A percentile compares a stretch with the other conserved stretches of the same genome.
Evolutionary conservation across 2,113 vertebrate species (phyloP).

Genomic region (Esox niger): DNA sequence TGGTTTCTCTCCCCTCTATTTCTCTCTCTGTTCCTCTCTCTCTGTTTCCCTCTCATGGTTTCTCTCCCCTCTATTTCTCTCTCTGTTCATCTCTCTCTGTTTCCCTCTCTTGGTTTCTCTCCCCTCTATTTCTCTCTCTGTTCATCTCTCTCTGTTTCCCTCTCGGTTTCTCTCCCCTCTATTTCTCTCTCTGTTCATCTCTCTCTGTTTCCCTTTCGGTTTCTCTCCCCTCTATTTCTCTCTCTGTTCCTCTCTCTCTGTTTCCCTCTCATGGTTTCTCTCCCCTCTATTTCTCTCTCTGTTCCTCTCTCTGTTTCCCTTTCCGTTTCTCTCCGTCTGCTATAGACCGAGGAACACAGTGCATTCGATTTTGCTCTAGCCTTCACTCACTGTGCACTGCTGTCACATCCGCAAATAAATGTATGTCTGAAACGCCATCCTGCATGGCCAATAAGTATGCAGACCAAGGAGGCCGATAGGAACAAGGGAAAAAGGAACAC

Average conservation of each 20-base stretch:
- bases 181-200: too few relatives aligned
- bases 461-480: slow-evolving; percentile 8
- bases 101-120: not conserved
- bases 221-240: too few relatives aligned
- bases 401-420: slow-evolving; percentile 9
- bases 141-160: too few relatives aligned
- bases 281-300: not conserved
- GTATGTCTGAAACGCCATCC: slow-evolving; percentile 24
- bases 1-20: too few relatives aligned
- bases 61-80: not conserved
- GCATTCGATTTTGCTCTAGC: not conserved
- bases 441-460: too few relatives aligned
- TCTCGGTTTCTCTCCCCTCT: too few relatives aligned
- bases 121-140: too few relatives aligned
- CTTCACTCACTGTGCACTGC: not conserved
- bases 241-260: too few relatives aligned
- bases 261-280: too few relatives aligned
- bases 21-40: not conserved
- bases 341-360: not conserved
- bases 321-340: not conserved
- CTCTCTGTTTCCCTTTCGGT: too few relatives aligned
- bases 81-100: not conserved
- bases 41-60: too few relatives aligned
- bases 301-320: not conserved
- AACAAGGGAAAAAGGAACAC: slow-evolving; percentile 22